A percentile compares a stretch with the other conserved stretches of the same genome.
phyloP scores from a whole-genome alignment of 2,797 vertebrate species.

The Percopsis omiscomaycus region DNA sequence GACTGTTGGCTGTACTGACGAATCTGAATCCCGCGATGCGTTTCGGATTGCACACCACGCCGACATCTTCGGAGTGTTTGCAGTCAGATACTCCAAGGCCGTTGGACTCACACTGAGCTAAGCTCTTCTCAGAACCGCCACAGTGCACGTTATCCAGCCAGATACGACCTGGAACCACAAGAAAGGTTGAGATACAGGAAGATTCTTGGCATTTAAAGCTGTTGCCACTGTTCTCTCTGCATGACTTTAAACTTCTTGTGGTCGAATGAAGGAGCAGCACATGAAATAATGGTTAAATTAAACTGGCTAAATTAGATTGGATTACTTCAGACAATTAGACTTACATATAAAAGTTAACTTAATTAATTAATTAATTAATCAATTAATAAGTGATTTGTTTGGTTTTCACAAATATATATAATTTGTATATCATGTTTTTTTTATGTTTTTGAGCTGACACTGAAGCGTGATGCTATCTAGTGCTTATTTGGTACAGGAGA shows the following conservation, averaged over 20 bases:
- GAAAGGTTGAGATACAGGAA: background rate
- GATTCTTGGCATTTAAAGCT: background rate
- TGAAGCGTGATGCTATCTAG: background rate
- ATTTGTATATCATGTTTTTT: no score
- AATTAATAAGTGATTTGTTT: no score
- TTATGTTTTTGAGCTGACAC: no score
- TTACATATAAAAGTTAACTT: no score
- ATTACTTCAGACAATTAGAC: no score
- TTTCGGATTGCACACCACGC: conserved; percentile 87
- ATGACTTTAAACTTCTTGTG: background rate
- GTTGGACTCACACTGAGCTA: conserved; percentile 86
- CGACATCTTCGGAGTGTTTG: conserved; percentile 93
- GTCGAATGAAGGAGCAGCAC: no score
- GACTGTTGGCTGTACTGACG: conserved; percentile 75
- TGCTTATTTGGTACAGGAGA: no score
- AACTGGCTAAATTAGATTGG: no score
- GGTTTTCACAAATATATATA: no score
- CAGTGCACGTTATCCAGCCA: conserved; percentile 95
- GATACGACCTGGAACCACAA: conserved; percentile 79
- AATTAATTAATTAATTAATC: no score
- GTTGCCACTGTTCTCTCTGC: background rate
- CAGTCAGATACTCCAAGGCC: conserved; percentile 93
- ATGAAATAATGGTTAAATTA: no score
- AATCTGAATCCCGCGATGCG: conserved; percentile 92
- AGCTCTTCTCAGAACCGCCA: conserved; percentile 81